A percentile compares a stretch with the other conserved stretches of the same genome.
These are phyloP conservation scores for Lysiphlebus fabarum DNA, from an alignment of 1,140 invertebrate genomes.

Conservation along the genomic window DNA sequence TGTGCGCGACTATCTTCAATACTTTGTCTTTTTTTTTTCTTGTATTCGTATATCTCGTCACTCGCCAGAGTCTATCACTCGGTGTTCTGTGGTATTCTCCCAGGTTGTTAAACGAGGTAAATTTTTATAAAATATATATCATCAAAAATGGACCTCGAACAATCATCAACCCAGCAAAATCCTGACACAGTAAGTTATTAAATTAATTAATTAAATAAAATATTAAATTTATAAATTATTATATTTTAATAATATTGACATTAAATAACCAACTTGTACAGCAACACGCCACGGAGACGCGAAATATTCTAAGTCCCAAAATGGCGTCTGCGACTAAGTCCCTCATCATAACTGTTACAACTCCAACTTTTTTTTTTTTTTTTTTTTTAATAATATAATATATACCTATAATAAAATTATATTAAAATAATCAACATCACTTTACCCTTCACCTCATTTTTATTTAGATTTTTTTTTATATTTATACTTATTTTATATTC, in stretches of 20 bases:
- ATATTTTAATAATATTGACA: neutral
- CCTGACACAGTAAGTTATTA: conserved; percentile 41
- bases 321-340: conserved; percentile 76
- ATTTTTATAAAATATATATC: conserved; percentile 15
- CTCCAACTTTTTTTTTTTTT: no score
- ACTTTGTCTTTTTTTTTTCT: no score
- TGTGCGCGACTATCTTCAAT: no score
- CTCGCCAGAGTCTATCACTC: conserved; percentile 36
- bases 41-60: no score
- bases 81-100: conserved; percentile 12
- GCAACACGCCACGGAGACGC: conserved; percentile 35
- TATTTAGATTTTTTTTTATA: neutral
- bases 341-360: conserved; percentile 40
- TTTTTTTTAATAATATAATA: no score
- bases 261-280: conserved; percentile 42
- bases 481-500: neutral
- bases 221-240: neutral
- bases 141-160: conserved; percentile 44
- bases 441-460: no score
- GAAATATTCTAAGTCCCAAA: conserved; percentile 82
- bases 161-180: conserved; percentile 32
- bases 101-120: neutral
- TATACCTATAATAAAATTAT: no score
- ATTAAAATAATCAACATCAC: no score
- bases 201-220: neutral